Conservation (phyloP, 2,888 invertebrate genomes). For the Ophraella communa region DNA sequence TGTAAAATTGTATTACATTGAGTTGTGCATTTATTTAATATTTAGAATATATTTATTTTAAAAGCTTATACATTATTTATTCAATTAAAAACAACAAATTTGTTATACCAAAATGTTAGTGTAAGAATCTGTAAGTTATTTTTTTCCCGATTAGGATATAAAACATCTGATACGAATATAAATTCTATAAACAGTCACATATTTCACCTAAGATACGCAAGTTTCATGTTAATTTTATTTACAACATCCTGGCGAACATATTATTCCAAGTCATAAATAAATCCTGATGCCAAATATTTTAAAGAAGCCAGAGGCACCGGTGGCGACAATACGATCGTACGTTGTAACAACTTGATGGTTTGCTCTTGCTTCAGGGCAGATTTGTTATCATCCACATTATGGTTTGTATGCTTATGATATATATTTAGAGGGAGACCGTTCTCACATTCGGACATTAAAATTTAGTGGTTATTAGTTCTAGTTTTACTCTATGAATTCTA, state of each 20-base stretch:
- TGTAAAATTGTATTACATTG: too few species aligned
- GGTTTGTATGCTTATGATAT: constrained; percentile 43
- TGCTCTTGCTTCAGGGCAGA: constrained; percentile 38
- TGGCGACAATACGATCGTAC: constrained; percentile 41
- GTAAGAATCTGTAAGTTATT: too few species aligned
- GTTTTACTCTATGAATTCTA: neutral
- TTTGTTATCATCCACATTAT: constrained; percentile 44
- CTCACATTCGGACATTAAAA: neutral
- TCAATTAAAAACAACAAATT: too few species aligned
- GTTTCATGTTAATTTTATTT: neutral
- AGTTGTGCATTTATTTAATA: too few species aligned
- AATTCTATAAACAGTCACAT: too few species aligned
- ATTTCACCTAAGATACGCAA: neutral
- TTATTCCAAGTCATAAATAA: constrained; percentile 13
- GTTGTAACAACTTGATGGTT: constrained; percentile 28
- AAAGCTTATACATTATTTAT: too few species aligned
- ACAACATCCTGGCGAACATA: neutral
- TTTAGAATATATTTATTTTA: too few species aligned
- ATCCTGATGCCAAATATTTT: constrained; percentile 2
- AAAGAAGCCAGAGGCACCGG: constrained; percentile 53
- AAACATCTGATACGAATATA: too few species aligned
- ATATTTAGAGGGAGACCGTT: constrained; percentile 1
- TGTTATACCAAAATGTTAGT: too few species aligned
- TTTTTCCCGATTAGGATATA: too few species aligned
- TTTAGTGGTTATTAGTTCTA: neutral